phyloP scores from a whole-genome alignment of 2,797 vertebrate species.

The Darevskia nairensis region DNA sequence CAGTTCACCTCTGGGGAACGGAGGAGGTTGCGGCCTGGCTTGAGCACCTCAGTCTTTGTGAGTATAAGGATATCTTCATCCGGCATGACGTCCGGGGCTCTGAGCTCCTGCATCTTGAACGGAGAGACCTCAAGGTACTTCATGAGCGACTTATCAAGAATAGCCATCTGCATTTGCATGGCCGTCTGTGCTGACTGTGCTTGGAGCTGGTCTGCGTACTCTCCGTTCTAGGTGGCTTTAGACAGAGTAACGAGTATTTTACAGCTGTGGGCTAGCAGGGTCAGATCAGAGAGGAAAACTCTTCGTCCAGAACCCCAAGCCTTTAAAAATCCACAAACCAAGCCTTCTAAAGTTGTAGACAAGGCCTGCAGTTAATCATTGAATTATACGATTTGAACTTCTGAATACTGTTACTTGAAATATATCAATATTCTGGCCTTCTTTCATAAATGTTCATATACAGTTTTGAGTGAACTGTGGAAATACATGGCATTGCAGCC shows the following conservation, averaged over 20 bases:
- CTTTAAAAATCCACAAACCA: neutral
- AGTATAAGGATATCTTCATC: conserved; percentile 98
- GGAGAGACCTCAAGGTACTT: conserved; percentile 97
- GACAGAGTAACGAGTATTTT: conserved; percentile 20
- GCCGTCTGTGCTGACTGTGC: conserved; percentile 69
- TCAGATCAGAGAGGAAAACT: neutral
- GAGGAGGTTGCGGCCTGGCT: conserved; percentile 97
- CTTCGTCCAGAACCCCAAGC: neutral
- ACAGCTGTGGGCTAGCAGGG: neutral
- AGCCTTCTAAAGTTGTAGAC: neutral
- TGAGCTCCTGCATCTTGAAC: conserved; percentile 96
- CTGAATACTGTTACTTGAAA: conserved; percentile 7
- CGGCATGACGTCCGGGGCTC: conserved; percentile 94
- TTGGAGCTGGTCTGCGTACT: conserved; percentile 60
- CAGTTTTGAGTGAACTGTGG: neutral
- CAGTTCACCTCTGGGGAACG: conserved; percentile 96
- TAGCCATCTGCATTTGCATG: conserved; percentile 69
- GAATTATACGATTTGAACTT: conserved; percentile 31
- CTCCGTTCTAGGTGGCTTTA: conserved; percentile 46
- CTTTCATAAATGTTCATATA: neutral
- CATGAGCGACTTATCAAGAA: conserved; percentile 53
- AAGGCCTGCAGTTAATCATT: neutral
- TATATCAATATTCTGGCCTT: neutral
- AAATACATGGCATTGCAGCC: neutral
- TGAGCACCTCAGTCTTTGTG: conserved; percentile 94